Conservation (phyloP, 2,797 vertebrate species). For the Peromyscus melanophrys region DNA sequence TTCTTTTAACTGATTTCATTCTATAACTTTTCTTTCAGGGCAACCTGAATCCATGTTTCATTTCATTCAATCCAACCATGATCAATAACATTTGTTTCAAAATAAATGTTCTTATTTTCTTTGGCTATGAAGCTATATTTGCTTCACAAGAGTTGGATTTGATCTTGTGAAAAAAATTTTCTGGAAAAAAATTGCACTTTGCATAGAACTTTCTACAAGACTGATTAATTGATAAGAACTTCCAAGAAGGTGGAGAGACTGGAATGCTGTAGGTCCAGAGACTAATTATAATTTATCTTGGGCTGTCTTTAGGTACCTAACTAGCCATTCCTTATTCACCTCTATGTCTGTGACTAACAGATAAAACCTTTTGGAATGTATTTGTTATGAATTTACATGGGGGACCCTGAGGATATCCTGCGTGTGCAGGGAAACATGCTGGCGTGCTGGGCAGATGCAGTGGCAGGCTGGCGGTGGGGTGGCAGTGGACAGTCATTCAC, state of each 20-base stretch:
- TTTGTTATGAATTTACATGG: too few relatives aligned
- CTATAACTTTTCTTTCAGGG: neutral
- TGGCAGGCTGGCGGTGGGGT: too few relatives aligned
- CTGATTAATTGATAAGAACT: neutral
- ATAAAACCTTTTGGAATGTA: neutral
- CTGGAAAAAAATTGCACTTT: neutral
- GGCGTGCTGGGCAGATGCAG: too few relatives aligned
- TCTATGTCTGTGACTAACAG: neutral
- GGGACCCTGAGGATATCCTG: too few relatives aligned
- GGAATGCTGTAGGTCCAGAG: neutral
- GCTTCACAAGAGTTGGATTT: neutral
- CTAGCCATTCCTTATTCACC: neutral
- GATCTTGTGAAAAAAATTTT: neutral
- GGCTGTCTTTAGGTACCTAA: neutral
- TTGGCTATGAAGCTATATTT: neutral
- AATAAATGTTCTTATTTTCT: neutral
- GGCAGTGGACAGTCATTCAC: too few relatives aligned
- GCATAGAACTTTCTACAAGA: neutral
- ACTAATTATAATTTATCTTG: neutral
- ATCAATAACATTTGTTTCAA: neutral
- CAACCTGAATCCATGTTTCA: neutral
- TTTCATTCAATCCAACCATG: too few relatives aligned
- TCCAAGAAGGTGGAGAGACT: neutral
- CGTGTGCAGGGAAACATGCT: too few relatives aligned
- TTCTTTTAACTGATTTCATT: neutral